These are phyloP conservation scores for Diachrysia chrysitis DNA, from an alignment of 2,888 invertebrate genomes.

Conservation along the genomic window DNA sequence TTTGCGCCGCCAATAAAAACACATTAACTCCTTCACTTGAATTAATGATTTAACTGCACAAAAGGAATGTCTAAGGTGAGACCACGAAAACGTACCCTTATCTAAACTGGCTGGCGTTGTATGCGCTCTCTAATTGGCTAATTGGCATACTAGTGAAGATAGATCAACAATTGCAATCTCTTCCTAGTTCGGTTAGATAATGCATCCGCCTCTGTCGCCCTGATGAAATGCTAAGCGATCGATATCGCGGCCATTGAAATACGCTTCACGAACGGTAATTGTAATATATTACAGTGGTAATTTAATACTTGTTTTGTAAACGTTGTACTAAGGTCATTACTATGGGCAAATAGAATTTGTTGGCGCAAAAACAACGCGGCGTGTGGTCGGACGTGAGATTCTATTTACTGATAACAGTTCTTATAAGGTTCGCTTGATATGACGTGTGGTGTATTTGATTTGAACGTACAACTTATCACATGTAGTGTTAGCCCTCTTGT, in stretches of 20 bases:
- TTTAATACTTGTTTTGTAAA: constrained; percentile 66
- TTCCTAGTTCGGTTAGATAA: constrained; percentile 83
- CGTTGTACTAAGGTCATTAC: constrained; percentile 65
- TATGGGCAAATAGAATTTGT: constrained; percentile 68
- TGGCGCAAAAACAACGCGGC: constrained; percentile 73
- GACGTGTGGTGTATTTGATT: constrained; percentile 65
- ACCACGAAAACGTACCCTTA: constrained; percentile 75
- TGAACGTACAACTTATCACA: constrained; percentile 62
- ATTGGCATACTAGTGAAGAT: constrained; percentile 86
- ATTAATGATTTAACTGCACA: constrained; percentile 57
- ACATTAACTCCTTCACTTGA: constrained; percentile 40
- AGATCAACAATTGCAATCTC: constrained; percentile 83
- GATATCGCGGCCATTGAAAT: constrained; percentile 84
- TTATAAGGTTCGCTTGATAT: constrained; percentile 65
- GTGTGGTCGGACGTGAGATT: constrained; percentile 74
- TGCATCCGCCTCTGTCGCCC: constrained; percentile 73
- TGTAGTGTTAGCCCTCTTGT: constrained; percentile 55
- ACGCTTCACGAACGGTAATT: constrained; percentile 75
- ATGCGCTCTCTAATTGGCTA: constrained; percentile 87
- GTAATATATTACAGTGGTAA: constrained; percentile 70
- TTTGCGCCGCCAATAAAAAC: constrained; percentile 49
- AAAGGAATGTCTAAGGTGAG: constrained; percentile 60
- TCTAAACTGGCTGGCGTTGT: constrained; percentile 76
- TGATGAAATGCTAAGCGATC: constrained; percentile 85
- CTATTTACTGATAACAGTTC: constrained; percentile 65